Base-by-base conservation (phyloP, 2,888 invertebrate species). In the Ceramica pisi region DNA sequence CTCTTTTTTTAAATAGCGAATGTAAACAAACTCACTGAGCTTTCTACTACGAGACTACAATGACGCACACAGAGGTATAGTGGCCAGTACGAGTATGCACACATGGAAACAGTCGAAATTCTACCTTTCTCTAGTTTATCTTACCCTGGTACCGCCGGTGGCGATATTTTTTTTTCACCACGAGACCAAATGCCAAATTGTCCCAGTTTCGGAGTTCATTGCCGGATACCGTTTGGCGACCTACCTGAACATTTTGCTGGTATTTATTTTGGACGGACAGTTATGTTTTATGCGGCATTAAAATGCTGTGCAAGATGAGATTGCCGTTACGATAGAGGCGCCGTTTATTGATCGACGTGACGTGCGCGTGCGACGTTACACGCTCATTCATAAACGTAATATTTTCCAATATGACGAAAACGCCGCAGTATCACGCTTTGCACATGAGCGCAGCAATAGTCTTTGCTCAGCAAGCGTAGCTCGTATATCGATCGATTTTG, bases 141-240 rank as follows among this genome's bases (percentile, higher is more conserved):
- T 89, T 92, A 91, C 86, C 95, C 95, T 95, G 91, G 95, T 95
- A 95, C 92, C 78, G 80, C 71, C 77, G 82, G 71, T 87, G 88
- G 89, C 83, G 82, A 88, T 88, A 86, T 90, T 90, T 92, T 93
- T 93, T 94, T 94, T 94, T 91, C 88, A 88, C 90, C 86, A 90
- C 91, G 90, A 89, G 89, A 87, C 80, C 68, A 90, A 92, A 91
- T 91, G 90, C 90, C 91, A 91, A 92, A 91, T 91, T 87, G 96
- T 93, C 87, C 95, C 88, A 95, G 87, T 91, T 94, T 86, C 82
- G 46, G 80, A 88, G 93, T 91, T 94, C 94, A 93, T 88, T 92
- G 93, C 83, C 92, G 91, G 87, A 73, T 94, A 95, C 95, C 96
- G 95, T 95, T 93, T 91, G 89, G 90, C 90, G 96, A 96, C 96